Evolutionary conservation across 2,797 vertebrate genomes (phyloP).

Genomic region (Xyrichtys novacula): DNA sequence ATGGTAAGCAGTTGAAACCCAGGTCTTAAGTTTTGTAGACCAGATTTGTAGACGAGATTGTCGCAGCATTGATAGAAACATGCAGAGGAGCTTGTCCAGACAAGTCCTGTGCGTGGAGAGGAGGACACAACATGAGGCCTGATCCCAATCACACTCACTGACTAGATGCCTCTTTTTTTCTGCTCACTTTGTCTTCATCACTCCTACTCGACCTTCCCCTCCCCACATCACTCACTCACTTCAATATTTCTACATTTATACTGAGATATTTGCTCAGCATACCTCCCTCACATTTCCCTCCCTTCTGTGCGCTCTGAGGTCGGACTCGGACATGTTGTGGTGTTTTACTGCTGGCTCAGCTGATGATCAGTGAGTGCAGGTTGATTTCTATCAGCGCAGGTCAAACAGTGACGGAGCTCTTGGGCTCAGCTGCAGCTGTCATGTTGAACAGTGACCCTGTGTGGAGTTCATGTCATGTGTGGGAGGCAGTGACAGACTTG

Average conservation of each 20-base stretch:
- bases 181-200: constrained; percentile 32
- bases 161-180: constrained; percentile 30
- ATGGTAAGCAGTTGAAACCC: constrained; percentile 17
- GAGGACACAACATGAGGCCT: constrained; percentile 64
- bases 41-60: constrained; percentile 69
- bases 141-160: constrained; percentile 62
- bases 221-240: constrained; percentile 2
- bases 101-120: constrained; percentile 56
- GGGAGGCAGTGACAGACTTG: constrained; percentile 76
- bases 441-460: constrained; percentile 72
- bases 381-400: constrained; percentile 46
- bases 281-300: not conserved
- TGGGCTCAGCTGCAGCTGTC: constrained; percentile 70
- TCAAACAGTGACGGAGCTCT: constrained; percentile 48
- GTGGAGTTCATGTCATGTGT: constrained; percentile 75
- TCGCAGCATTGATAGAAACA: constrained; percentile 69
- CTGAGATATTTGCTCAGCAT: not conserved
- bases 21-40: constrained; percentile 58
- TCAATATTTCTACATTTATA: not conserved
- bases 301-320: no score
- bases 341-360: constrained; percentile 9
- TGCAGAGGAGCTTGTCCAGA: constrained; percentile 72
- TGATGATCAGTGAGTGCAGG: constrained; percentile 44
- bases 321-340: no score
- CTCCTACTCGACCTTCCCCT: constrained; percentile 36